Evolutionary conservation across 2,113 vertebrate genomes (phyloP).

Genomic region (Phodopus roborovskii): DNA sequence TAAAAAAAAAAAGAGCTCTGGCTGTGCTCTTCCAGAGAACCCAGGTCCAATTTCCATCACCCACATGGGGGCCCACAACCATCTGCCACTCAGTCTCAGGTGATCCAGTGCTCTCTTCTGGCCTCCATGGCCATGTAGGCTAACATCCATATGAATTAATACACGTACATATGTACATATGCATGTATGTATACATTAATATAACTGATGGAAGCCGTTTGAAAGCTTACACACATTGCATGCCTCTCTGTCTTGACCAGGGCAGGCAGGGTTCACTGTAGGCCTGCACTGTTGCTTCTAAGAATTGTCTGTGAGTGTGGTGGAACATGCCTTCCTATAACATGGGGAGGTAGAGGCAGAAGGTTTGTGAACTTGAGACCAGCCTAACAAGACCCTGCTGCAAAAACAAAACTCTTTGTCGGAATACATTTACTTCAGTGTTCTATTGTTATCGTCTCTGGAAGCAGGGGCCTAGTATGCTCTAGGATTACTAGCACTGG

Average conservation of each 20-base stretch:
- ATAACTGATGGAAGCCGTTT: background rate
- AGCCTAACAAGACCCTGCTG: background rate
- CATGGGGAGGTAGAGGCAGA: background rate
- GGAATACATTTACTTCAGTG: background rate
- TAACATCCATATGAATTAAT: background rate
- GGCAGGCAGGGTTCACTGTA: background rate
- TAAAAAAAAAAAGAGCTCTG: background rate
- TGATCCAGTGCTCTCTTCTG: background rate
- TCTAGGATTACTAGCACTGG: background rate
- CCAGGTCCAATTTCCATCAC: background rate
- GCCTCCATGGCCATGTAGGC: background rate
- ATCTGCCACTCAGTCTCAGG: background rate
- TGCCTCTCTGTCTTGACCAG: background rate
- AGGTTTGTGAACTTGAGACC: background rate
- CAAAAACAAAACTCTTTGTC: background rate
- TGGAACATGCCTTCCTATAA: background rate
- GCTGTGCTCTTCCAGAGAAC: background rate
- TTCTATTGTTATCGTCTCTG: slow-evolving; percentile 7
- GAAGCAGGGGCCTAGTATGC: background rate
- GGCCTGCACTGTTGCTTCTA: fast-evolving
- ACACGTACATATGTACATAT: background rate
- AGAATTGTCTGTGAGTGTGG: background rate
- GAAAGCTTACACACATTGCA: too few relatives aligned
- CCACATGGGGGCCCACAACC: background rate
- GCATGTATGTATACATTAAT: too few relatives aligned